Percentiles rank a stretch among this genome's conserved stretches.
These are phyloP conservation scores for Tuta absoluta DNA, from an alignment of 2,888 invertebrate species.

Conservation along the genomic window DNA sequence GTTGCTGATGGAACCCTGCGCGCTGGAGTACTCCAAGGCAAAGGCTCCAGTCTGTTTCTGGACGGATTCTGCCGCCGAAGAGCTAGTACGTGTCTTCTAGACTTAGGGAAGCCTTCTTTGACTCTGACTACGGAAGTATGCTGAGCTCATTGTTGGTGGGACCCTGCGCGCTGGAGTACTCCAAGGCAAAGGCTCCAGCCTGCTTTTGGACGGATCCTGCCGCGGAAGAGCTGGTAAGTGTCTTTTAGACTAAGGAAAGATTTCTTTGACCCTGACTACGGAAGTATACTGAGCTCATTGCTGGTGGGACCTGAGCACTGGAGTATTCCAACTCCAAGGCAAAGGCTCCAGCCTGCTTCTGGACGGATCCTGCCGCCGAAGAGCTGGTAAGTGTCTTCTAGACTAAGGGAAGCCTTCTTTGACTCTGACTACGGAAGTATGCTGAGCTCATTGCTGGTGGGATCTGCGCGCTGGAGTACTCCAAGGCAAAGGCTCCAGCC, in stretches of 20 bases:
- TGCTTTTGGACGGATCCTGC: slow-evolving; percentile 96
- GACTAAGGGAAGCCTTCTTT: slow-evolving; percentile 50
- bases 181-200: slow-evolving; percentile 92
- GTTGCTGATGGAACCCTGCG: slow-evolving; percentile 95
- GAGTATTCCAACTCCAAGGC: slow-evolving; percentile 94
- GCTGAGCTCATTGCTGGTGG: slow-evolving; percentile 93
- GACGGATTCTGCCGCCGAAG: slow-evolving; percentile 97
- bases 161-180: slow-evolving; percentile 95
- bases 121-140: slow-evolving; percentile 94
- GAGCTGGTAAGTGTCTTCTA: slow-evolving; percentile 84
- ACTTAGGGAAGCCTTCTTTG: slow-evolving; percentile 49
- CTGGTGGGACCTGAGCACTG: slow-evolving; percentile 96
- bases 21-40: slow-evolving; percentile 93
- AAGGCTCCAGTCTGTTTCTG: slow-evolving; percentile 94
- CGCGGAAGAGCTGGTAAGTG: slow-evolving; percentile 91
- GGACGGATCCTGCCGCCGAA: slow-evolving; percentile 96
- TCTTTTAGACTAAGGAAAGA: neutral
- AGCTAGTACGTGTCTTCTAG: slow-evolving; percentile 82
- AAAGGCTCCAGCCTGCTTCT: slow-evolving; percentile 93
- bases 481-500: slow-evolving; percentile 92
- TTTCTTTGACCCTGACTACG: slow-evolving; percentile 89
- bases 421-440: slow-evolving; percentile 94
- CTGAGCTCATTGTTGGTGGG: slow-evolving; percentile 94
- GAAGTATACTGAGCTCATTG: slow-evolving; percentile 93
- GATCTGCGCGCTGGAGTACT: slow-evolving; percentile 97